Evolutionary conservation across 2,797 vertebrate genomes (phyloP).

Genomic region (Xenentodon cancila): DNA sequence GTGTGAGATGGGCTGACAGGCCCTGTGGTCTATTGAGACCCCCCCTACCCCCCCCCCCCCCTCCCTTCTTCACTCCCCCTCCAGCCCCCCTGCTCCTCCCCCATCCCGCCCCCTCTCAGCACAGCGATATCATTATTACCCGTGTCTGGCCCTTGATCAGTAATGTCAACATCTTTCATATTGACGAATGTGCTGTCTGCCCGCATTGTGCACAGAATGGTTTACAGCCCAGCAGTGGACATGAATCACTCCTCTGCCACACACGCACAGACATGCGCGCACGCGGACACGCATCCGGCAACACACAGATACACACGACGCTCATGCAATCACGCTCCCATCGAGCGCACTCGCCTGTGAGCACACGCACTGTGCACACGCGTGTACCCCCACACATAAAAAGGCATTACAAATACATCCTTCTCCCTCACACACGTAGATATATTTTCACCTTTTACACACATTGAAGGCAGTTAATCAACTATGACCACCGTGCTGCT

Average conservation of each 20-base stretch:
- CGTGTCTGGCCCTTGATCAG: constrained; percentile 98
- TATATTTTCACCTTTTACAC: constrained; percentile 68
- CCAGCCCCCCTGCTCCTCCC: constrained; percentile 63
- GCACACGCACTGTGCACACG: constrained; percentile 26
- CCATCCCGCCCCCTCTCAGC: constrained; percentile 78
- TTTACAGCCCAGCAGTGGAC: constrained; percentile 98
- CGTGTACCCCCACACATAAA: constrained; percentile 79
- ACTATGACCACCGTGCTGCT: constrained; percentile 61
- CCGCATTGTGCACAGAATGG: constrained; percentile 98
- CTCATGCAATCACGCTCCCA: constrained; percentile 31
- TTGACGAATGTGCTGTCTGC: constrained; percentile 99
- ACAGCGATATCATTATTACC: constrained; percentile 94
- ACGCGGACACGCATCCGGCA: constrained; percentile 46
- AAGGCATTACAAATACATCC: constrained; percentile 68
- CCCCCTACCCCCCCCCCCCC: constrained; percentile 40
- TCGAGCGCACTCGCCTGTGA: constrained; percentile 31
- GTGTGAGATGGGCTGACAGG: constrained; percentile 79
- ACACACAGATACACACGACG: constrained; percentile 49
- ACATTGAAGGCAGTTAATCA: constrained; percentile 73
- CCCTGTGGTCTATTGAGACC: constrained; percentile 77
- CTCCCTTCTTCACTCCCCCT: constrained; percentile 49
- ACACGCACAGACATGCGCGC: constrained; percentile 57
- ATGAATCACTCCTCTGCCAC: constrained; percentile 97
- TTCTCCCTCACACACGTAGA: constrained; percentile 81
- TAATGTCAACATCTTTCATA: constrained; percentile 99